Evolutionary conservation across 2,113 vertebrate species (phyloP), one percentile per base, ranked within the genome.

Genomic region (Gulo gulo): DNA sequence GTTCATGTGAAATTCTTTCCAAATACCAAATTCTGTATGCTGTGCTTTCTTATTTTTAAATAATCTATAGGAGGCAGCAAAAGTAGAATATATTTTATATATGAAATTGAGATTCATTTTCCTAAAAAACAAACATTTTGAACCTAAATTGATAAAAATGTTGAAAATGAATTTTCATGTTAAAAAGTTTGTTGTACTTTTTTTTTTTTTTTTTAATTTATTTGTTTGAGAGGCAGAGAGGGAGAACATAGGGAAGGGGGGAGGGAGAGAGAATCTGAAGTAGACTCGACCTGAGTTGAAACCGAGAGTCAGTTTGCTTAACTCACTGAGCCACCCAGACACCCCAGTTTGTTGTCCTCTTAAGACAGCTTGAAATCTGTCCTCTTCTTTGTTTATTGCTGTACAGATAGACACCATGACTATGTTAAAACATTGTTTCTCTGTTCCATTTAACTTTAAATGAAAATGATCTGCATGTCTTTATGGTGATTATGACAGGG

Each of bases 71-170:
- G 3, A 82, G 7, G 18, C 2, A 89, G 21, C 24, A 94, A 82
- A 69, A 47, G 31, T 69, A 67, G 11, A 85, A 96, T 76, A 59
- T 23, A 7, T n/a, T 97, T 63, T 31, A 23, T 80, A 59, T 55
- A 63, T 83, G n/a, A 94, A 26, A 20, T 50, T 1, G 2, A 94
- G 50, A 23, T 65, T 88, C 1, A 45, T 82, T 78, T 82, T 95
- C 15, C 11, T 84, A 61, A 45, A 47, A 84, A 83, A 50, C 16
- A 63, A 63, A 20, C 39, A 47, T 36, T 76, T 88, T 26, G 23
- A 82, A 88, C 84, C 4, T 67, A 82, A 65, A 45, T 34, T 36
- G 20, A 52, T 34, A 78, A 47, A 57, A 69, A 61, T 74, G 0
- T 67, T 79, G 1, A 6, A 73, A 79, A 79, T 52, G 9, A 1